Base-by-base conservation (phyloP, 2,888 invertebrate genomes). In the Mythimna vitellina region DNA sequence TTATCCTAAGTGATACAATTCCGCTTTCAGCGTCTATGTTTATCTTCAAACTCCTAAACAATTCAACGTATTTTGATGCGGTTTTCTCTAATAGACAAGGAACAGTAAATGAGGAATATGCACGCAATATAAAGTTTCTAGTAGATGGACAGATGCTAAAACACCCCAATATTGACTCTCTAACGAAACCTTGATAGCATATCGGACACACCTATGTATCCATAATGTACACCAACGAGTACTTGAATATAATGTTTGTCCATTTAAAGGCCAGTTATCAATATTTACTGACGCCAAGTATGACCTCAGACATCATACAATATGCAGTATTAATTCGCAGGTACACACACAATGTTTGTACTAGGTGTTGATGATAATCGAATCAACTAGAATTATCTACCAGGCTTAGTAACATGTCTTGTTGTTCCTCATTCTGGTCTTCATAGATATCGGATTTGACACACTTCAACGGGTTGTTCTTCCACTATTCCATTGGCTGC, bases 301-400 rank as follows among this genome's bases (percentile, higher is more conserved):
- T 82, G 53, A 69, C 56, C 54, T 62, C 71, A 62, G 62, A 54
- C 29, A 56, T 56, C 54, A 53, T 56, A 65, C 63, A 76, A 57
- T 68, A 35, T 81, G 65, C 72, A 63, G 29, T 81, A 72, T 63
- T 71, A 65, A 65, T 71, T 77, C 65, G 25, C 65, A 77, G 68
- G 78, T 82, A 82, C 54, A 80, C 68, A 77, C 54, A 71, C 38
- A 61, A 25, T 67, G 64, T 76, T 71, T 81, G 57, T 61, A 14
- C 68, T 38, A 46, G 32, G n/a, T 20, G 61, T 56, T 25, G 29
- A 56, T 60, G 71, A 63, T 63, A 63, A 29, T 63, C 17, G 29
- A 62, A 71, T 65, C 54, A 32, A 71, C 68, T 65, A 10, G 57
- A 65, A 46, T 54, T 70, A 58, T 67, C 53, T 61, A 25, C 14